Base-by-base conservation (phyloP, 1,140 invertebrate genomes). In the Bombus confusus region DNA sequence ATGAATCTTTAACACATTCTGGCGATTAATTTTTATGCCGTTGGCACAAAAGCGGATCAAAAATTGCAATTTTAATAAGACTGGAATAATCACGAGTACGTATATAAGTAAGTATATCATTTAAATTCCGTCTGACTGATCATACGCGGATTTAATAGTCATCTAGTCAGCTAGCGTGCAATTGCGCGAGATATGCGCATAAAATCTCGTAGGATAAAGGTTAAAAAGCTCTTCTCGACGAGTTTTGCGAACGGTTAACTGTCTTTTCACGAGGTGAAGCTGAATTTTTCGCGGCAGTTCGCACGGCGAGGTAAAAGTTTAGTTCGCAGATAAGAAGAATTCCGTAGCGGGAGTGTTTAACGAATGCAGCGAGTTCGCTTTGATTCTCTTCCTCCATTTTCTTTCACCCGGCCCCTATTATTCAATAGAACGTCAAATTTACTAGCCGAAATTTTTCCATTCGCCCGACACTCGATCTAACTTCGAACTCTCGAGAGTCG, bases 401-500 rank as follows among this genome's bases (percentile, higher is more conserved):
- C 72, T 69, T 43, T 47, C 37, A 34, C 71, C 73, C 52, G 22
- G 39, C 28, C 22, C 18, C 39, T 37, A 57, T 78, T 83, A 83
- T 83, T 83, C 81, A 57, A 77, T 34, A 47, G 31, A 28, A 68
- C 43, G 22, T 69, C 64, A 52, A 85, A 85, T 80, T 73, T 71
- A 71, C 28, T n/a, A 22, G 22, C n/a, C n/a, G 25, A n/a, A 57
- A 85, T 86, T 75, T 68, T 82, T 71, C 25, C 68, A 73, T 37
- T 43, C 47, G 57, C 78, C 37, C 41, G 37, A n/a, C 66, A 22
- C 43, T 76, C 86, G 59, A 43, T n/a, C 31, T 9, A 85, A 77
- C 81, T 87, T 80, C 25, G 69, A 43, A 80, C 57, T 43, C 74
- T 62, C 47, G 28, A 39, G 77, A 76, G 71, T 59, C 87, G 47